Evolutionary conservation across 2,113 vertebrate species (phyloP), one percentile per base, ranked within the genome.

Genomic region (Elanoides forficatus): DNA sequence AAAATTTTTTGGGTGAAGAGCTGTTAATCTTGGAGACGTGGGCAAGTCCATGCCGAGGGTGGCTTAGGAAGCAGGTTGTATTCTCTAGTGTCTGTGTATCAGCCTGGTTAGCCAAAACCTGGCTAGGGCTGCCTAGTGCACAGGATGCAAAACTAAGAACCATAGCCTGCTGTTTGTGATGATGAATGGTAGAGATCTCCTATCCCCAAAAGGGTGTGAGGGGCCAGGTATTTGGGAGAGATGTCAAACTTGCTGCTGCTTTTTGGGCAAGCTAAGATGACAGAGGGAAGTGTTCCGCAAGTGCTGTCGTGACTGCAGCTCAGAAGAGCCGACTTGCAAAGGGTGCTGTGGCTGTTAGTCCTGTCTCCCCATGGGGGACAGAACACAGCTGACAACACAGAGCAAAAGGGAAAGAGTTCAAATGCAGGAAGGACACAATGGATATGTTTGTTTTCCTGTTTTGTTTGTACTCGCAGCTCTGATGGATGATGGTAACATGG

Each of bases 311-410:
- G 7, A 48, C 15, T 15, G 17, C 17, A 15, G 26, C 0, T 1
- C 19, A 10, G 40, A 45, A 53, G 65, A 85, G 9, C 27, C 0
- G 1, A 42, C 48, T 26, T 29, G 36, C 42, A 67, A 34, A 86
- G 62, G 75, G 15, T 63, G 40, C 52, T 85, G 78, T 48, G 94
- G 53, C 34, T 53, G 16, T 29, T 3, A 4, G 81, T 20, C 16
- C n/a, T 47, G 13, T n/a, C 43, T 59, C 63, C 53, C 70, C 30
- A 0, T 0, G 2, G 94, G 86, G 74, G 53, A 38, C 5, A 7
- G 55, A 91, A 42, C 78, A 50, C 87, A 97, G 95, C 95, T 97
- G 96, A 96, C 81, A 96, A 95, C 81, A 96, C 90, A 96, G 42
- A 92, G 70, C 40, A 11, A 59, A 68, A 73, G 90, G 95, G 56